phyloP scores from a whole-genome alignment of 2,888 invertebrate genomes.

The Junonia oenone region DNA sequence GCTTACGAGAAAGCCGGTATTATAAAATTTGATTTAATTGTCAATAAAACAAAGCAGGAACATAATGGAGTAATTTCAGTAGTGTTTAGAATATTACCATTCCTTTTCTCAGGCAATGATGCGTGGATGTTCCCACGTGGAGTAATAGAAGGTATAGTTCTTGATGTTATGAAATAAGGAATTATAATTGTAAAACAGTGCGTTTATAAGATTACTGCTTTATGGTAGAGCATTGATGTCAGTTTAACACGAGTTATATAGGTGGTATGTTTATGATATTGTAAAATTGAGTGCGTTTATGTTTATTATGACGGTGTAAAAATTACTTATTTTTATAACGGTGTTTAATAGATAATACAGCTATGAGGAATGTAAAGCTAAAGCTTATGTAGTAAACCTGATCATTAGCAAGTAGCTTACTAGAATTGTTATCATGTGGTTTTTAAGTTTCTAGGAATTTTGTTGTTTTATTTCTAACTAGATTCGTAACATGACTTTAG shows the following conservation, averaged over 20 bases:
- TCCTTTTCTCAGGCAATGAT: conserved; percentile 45
- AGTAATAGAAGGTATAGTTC: conserved; percentile 13
- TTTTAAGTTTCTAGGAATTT: background rate
- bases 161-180: conserved; percentile 18
- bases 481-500: background rate
- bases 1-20: conserved; percentile 14
- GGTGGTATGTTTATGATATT: background rate
- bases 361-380: background rate
- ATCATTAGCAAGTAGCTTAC: background rate
- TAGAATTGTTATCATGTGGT: background rate
- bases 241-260: background rate
- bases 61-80: conserved; percentile 26
- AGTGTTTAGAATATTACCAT: conserved; percentile 17
- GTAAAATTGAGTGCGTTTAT: background rate
- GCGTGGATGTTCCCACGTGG: conserved; percentile 42
- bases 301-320: background rate
- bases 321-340: background rate
- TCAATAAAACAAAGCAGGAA: conserved; percentile 33
- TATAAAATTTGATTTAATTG: conserved; percentile 28
- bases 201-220: conserved; percentile 6
- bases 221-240: background rate
- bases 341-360: background rate
- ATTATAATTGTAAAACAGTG: conserved; percentile 23
- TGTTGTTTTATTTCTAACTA: background rate
- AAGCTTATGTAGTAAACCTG: too few species aligned